Evolutionary conservation across 2,113 vertebrate species (phyloP).

Genomic region (Dendropsophus ebraccatus): DNA sequence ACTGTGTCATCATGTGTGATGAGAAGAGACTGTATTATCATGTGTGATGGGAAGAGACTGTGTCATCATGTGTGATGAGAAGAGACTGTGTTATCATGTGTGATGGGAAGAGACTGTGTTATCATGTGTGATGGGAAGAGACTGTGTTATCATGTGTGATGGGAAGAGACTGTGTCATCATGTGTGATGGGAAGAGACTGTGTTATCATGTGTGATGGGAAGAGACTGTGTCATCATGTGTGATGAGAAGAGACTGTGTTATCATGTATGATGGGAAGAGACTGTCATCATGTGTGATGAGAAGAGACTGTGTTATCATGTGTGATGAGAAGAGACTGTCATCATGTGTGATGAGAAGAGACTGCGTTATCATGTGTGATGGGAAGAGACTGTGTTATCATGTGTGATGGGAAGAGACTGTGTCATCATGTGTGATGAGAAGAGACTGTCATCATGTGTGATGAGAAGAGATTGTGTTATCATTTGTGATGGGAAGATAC

Average conservation of each 20-base stretch:
- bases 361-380: not conserved
- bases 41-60: not conserved
- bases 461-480: no score
- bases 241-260: no score
- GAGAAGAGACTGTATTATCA: not conserved
- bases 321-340: no score
- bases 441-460: not conserved
- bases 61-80: no score
- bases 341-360: not conserved
- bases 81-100: not conserved
- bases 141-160: no score
- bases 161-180: not conserved
- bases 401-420: no score
- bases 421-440: not conserved
- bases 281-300: not conserved
- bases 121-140: not conserved
- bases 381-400: no score
- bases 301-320: no score
- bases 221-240: no score
- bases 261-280: not conserved
- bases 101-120: not conserved
- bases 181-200: not conserved
- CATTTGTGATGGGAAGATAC: no score
- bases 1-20: not conserved
- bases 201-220: not conserved